Base-by-base conservation (phyloP, 1,140 invertebrate species). In the Heliconius nattereri region DNA sequence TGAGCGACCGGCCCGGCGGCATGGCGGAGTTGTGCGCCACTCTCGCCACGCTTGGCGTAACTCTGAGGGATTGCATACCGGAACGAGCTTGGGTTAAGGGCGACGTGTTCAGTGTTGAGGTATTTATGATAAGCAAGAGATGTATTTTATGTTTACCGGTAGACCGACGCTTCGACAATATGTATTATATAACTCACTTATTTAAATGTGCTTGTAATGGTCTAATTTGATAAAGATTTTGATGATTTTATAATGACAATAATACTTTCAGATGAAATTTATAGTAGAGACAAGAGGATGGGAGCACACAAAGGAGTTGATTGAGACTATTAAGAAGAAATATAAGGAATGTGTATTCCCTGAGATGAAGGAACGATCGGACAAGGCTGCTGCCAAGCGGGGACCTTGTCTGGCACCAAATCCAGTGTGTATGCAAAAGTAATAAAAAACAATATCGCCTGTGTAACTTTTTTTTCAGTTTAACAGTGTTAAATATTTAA, bases 41-140 rank as follows among this genome's bases (percentile, higher is more conserved):
- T 37, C 94, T 99, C 2, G 95, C 96, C 0, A 95, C 95, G 16
- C 92, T 97, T n/a, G 98, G 98, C 5, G 98, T 98, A 5, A 98
- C 97, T 20, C 97, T 99, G 75, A 98, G 98, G 89, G 98, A 99
- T 89, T 98, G 98, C 72, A 96, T 98, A 86, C 98, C 99, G 86
- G 98, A 99, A 90, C 95, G 98, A 79, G 98, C 98, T 9, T 99
- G 98, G 98, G 96, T 99, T 19, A 96, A 96, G 70, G 96, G 96
- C 20, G 98, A 99, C 90, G 96, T 99, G 2, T 98, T 98, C 91
- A 96, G 97, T 81, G 96, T 97, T 23, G 96, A 97, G 90, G 96
- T 97, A 85, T 80, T 78, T 49, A 26, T 78, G 9, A 74, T 23
- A 49, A 20, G 19, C 54, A n/a, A 57, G 19, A 23, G 7, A 57